Evolutionary conservation across 2,797 vertebrate genomes (phyloP).

Genomic region (Xenentodon cancila): DNA sequence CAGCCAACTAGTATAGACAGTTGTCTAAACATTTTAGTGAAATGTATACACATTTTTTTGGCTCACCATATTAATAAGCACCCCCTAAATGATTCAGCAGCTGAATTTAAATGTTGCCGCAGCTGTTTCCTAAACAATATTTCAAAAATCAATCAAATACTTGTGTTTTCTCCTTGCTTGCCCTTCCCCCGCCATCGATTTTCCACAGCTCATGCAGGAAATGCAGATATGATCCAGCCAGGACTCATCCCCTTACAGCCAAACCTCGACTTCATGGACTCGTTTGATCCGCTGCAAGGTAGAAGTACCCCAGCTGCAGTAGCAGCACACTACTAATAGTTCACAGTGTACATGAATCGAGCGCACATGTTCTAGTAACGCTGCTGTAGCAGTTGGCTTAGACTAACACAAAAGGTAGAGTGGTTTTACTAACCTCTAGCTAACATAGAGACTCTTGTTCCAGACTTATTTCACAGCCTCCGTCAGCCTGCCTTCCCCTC

Average conservation of each 20-base stretch:
- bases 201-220: constrained; percentile 89
- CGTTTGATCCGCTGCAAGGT: constrained; percentile 97
- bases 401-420: constrained; percentile 63
- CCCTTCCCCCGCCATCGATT: constrained; percentile 11
- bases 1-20: too few relatives aligned
- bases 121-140: neutral
- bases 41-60: too few relatives aligned
- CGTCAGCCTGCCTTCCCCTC: constrained; percentile 82
- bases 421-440: constrained; percentile 68
- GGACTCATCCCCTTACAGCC: constrained; percentile 96
- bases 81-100: too few relatives aligned
- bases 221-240: constrained; percentile 99
- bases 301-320: constrained; percentile 42
- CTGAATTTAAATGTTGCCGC: too few relatives aligned
- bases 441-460: constrained; percentile 80
- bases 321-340: constrained; percentile 48
- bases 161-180: neutral
- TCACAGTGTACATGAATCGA: constrained; percentile 44
- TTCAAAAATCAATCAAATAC: neutral
- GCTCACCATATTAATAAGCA: too few relatives aligned
- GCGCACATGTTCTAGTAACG: constrained; percentile 55
- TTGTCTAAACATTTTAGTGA: too few relatives aligned
- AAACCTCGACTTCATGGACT: constrained; percentile 98
- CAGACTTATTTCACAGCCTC: constrained; percentile 94
- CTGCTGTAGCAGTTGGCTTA: constrained; percentile 51